phyloP scores from a whole-genome alignment of 2,113 vertebrate genomes.

The Pionites leucogaster region DNA sequence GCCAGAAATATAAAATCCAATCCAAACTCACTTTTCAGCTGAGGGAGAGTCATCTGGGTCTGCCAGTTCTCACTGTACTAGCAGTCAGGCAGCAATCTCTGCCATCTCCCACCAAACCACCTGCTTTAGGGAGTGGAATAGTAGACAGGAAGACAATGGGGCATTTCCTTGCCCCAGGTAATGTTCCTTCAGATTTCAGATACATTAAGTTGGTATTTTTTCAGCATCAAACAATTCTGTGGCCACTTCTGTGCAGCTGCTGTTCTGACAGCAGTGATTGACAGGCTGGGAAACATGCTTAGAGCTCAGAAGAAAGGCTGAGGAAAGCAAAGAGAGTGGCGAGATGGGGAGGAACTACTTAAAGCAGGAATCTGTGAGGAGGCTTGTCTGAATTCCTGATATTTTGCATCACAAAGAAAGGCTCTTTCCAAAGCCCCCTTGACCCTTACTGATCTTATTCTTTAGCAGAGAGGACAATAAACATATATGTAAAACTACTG shows the following conservation, averaged over 20 bases:
- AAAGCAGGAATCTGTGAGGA: neutral
- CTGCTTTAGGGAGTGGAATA: neutral
- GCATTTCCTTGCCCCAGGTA: neutral
- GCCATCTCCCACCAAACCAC: neutral
- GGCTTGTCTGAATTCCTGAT: neutral
- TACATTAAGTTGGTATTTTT: neutral
- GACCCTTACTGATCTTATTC: neutral
- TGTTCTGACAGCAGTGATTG: neutral
- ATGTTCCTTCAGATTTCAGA: neutral
- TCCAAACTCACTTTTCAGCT: neutral
- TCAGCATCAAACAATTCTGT: neutral
- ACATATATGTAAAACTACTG: neutral
- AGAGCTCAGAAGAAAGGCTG: conserved; percentile 21
- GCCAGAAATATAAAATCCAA: neutral
- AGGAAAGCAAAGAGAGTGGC: neutral
- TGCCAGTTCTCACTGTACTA: neutral
- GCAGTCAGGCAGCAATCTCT: neutral
- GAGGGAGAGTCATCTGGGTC: neutral
- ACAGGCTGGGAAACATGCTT: neutral
- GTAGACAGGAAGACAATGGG: neutral
- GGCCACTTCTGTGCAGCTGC: conserved; percentile 45
- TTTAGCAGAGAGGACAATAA: neutral
- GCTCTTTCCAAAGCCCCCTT: neutral
- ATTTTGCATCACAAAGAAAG: neutral
- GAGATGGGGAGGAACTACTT: neutral